These are phyloP conservation scores for Piaya cayana DNA, from an alignment of 2,113 vertebrate genomes.

Conservation along the genomic window DNA sequence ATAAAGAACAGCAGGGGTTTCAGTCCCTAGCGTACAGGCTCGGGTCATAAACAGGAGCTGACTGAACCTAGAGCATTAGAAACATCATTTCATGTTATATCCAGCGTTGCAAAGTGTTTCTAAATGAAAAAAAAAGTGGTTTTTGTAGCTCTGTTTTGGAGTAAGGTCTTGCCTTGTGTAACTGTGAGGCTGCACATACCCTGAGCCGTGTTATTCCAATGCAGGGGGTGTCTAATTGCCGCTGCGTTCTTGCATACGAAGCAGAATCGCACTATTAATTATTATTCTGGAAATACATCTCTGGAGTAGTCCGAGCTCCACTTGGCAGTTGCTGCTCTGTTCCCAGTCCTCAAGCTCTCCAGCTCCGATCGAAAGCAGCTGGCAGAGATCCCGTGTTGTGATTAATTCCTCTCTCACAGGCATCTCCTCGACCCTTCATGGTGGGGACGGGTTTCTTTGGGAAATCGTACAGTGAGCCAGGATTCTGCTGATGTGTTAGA, in stretches of 20 bases:
- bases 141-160: neutral
- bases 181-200: neutral
- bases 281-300: conserved; percentile 26
- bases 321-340: conserved; percentile 34
- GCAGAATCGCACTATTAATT: conserved; percentile 50
- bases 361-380: conserved; percentile 31
- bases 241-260: neutral
- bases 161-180: neutral
- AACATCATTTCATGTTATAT: neutral
- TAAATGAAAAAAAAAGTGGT: neutral
- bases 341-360: conserved; percentile 7
- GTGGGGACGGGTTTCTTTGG: neutral
- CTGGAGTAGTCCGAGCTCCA: neutral
- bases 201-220: neutral
- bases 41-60: neutral
- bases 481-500: neutral
- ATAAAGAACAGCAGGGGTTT: neutral
- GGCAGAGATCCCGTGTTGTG: conserved; percentile 29
- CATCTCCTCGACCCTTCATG: neutral
- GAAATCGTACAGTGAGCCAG: neutral
- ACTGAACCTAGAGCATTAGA: neutral
- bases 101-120: neutral
- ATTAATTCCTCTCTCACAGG: conserved; percentile 24
- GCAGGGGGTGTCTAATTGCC: neutral
- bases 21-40: neutral